These are phyloP conservation scores for Anabas testudineus DNA, from an alignment of 2,797 vertebrate species.

Conservation along the genomic window DNA sequence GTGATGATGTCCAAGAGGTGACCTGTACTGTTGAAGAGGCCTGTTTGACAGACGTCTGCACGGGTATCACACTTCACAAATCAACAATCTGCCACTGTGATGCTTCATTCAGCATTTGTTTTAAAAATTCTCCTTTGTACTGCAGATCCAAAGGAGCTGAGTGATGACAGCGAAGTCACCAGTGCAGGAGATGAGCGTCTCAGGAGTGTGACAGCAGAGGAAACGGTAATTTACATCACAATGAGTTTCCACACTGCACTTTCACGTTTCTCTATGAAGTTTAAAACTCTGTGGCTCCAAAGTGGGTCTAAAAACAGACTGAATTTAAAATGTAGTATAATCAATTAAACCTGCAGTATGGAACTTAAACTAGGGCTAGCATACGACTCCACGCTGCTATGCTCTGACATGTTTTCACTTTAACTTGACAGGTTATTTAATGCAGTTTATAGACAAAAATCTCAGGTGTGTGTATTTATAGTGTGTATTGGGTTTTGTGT, in stretches of 20 bases:
- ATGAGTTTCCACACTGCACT: conserved; percentile 9
- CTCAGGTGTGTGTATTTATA: too few relatives aligned
- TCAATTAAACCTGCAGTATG: too few relatives aligned
- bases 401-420: too few relatives aligned
- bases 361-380: too few relatives aligned
- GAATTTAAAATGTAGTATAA: too few relatives aligned
- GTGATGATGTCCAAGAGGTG: background rate
- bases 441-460: too few relatives aligned
- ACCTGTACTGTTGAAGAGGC: conserved; percentile 11
- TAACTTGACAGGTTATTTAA: too few relatives aligned
- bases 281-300: too few relatives aligned
- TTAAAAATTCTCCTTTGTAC: background rate
- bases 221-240: conserved; percentile 26
- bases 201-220: conserved; percentile 17
- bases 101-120: background rate
- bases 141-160: conserved; percentile 22
- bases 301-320: too few relatives aligned
- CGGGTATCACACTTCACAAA: conserved; percentile 40
- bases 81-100: background rate
- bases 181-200: background rate
- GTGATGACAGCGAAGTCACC: background rate
- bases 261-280: background rate
- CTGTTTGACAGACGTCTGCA: conserved; percentile 20
- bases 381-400: too few relatives aligned
- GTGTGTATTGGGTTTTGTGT: too few relatives aligned